Evolutionary conservation across 30 jellyfish, hydroid and myxozoan genomes (phyloP).

Genomic region (Rhopilema esculentum): DNA sequence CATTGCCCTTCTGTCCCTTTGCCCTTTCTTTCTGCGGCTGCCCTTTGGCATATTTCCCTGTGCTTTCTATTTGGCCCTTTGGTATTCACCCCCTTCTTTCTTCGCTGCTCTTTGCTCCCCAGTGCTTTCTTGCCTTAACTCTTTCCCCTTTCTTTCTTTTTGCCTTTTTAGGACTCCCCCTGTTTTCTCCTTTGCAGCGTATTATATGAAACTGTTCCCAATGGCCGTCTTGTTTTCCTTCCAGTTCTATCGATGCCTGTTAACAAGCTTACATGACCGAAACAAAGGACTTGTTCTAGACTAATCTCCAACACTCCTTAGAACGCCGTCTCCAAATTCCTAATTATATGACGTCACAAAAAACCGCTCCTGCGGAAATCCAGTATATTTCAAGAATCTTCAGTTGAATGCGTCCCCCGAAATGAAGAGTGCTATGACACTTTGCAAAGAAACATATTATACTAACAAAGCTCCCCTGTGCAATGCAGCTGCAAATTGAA

Average conservation of each 20-base stretch:
- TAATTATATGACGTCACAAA: constrained; percentile 63
- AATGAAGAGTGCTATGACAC: constrained; percentile 58
- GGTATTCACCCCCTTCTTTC: no score
- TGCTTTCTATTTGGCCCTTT: no score
- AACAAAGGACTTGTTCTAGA: not conserved
- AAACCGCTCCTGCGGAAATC: constrained; percentile 42
- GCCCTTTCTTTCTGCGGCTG: no score
- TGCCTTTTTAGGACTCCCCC: no score
- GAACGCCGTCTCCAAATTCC: constrained; percentile 62
- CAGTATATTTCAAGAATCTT: constrained; percentile 69
- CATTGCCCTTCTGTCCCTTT: no score
- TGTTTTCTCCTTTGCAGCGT: no score
- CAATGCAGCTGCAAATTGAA: not conserved
- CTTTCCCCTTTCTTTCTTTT: no score
- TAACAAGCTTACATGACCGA: not conserved
- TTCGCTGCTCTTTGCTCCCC: no score
- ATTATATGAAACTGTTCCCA: not conserved
- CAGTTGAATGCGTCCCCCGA: constrained; percentile 26
- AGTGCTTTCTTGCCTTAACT: no score
- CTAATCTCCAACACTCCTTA: not conserved
- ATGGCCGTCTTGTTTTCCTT: not conserved
- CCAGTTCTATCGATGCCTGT: not conserved
- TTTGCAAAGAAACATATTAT: constrained; percentile 7
- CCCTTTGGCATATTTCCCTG: no score
- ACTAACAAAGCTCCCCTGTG: not conserved